Evolutionary conservation across 2,113 vertebrate species (phyloP), one percentile per base, ranked within the genome.

Genomic region (Marmota flaviventris): DNA sequence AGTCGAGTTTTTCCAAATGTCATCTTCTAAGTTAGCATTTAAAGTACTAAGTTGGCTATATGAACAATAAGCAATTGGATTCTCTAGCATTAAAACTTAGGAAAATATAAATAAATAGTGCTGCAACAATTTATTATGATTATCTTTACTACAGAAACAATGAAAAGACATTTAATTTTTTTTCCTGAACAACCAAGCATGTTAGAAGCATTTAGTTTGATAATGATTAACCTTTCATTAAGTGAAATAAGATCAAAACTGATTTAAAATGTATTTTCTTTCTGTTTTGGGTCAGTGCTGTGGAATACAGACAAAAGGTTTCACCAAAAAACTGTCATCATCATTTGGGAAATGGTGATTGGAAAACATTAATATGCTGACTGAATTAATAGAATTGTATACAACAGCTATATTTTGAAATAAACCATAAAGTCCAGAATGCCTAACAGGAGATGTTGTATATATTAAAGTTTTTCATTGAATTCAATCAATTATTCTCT

Each of bases 1-100:
- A 24, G 27, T 90, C 81, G 65, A 56, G 82, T 76, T 89, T 89
- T 70, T 82, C 42, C 76, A 87, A 85, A 88, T 92, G 85, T 92
- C 81, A 85, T 77, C 56, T 79, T 95, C 42, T 25, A 86, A 95
- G 48, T 67, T 86, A 78, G 32, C 22, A 85, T 37, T 88, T 82
- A 58, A 8, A 85, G 82, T 92, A 87, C 78, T 34, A 85, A 76
- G 27, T 32, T 48, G 58, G 8, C 45, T 75, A 76, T 42, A 12
- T 53, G 22, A 77, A 76, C 25, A 16, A 81, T 56, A 81, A 84
- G 69, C 18, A 24, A 34, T 6, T 48, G n/a, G 18, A 51, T 17
- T 75, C 85, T 69, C 70, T n/a, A 83, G 11, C 9, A 86, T 34
- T 37, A 77, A 86, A 79, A 53, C 1, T 25, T 42, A 82, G 25